Percentiles rank a stretch among this genome's conserved stretches.
Conservation (phyloP, 2,888 invertebrate genomes). For the Microplitis manilae region DNA sequence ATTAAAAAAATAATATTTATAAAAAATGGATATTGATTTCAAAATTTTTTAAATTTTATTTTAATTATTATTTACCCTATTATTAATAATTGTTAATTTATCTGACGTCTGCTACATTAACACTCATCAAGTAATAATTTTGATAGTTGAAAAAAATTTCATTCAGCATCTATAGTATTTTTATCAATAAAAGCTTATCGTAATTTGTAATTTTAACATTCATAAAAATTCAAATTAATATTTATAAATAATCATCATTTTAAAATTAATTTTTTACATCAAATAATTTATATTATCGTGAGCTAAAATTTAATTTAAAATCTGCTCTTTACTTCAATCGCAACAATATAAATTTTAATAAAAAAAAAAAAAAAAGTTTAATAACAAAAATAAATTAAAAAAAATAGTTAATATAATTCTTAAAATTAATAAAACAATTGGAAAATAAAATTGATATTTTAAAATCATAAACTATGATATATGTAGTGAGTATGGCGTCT, state of each 20-base stretch:
- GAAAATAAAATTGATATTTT: constrained; percentile 39
- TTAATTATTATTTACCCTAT: too few species aligned
- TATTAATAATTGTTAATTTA: too few species aligned
- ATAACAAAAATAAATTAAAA: constrained; percentile 30
- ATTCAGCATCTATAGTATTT: not conserved
- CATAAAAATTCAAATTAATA: too few species aligned
- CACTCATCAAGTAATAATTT: not conserved
- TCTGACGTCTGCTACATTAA: too few species aligned
- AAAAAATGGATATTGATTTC: too few species aligned
- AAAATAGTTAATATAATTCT: constrained; percentile 30
- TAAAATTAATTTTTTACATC: not conserved
- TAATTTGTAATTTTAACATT: too few species aligned
- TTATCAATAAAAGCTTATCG: not conserved
- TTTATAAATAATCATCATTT: too few species aligned
- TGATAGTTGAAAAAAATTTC: not conserved
- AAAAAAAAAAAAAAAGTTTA: constrained; percentile 34
- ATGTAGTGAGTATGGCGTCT: constrained; percentile 73
- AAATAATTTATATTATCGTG: not conserved
- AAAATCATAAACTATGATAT: constrained; percentile 58
- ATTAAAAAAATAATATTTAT: too few species aligned
- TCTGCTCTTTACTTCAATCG: not conserved
- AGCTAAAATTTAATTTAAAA: not conserved
- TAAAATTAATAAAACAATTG: constrained; percentile 15
- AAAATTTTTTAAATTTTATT: too few species aligned
- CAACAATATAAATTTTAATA: not conserved